A percentile compares a stretch with the other conserved stretches of the same genome.
These are phyloP conservation scores for Pluvianellus socialis DNA, from an alignment of 2,113 vertebrate species.

Conservation along the genomic window DNA sequence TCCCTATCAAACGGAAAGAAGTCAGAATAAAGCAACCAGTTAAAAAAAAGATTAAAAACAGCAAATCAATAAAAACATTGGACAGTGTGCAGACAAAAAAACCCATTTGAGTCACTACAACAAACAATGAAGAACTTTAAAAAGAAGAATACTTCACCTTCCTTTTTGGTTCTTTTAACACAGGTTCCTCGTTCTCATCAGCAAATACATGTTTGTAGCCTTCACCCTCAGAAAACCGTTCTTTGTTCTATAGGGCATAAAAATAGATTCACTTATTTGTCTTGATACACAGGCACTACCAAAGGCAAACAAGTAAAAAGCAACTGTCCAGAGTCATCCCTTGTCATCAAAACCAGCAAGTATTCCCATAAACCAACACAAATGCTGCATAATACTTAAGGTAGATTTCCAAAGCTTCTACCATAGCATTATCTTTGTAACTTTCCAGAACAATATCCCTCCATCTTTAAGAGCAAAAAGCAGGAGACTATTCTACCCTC, in stretches of 20 bases:
- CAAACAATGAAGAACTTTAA: neutral
- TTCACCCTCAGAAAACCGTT: constrained; percentile 33
- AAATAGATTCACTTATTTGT: neutral
- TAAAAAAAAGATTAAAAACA: neutral
- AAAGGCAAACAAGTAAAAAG: neutral
- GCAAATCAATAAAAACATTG: neutral
- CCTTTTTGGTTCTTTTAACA: constrained; percentile 48
- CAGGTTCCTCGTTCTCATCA: constrained; percentile 42
- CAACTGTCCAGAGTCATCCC: neutral
- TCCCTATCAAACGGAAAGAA: neutral
- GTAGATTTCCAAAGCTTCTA: neutral
- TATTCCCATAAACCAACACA: neutral
- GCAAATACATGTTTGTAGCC: constrained; percentile 25
- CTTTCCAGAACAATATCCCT: neutral
- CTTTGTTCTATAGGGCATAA: constrained; percentile 46
- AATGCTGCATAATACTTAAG: neutral
- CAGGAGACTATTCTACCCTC: neutral
- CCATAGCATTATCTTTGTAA: neutral
- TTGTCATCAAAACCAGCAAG: neutral
- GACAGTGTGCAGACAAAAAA: neutral
- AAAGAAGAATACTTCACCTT: constrained; percentile 65
- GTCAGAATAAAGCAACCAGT: neutral
- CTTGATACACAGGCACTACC: neutral
- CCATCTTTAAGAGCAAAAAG: neutral
- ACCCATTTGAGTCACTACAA: neutral